Base-by-base conservation (phyloP, 1,140 invertebrate species). In the Luehdorfia chinensis region DNA sequence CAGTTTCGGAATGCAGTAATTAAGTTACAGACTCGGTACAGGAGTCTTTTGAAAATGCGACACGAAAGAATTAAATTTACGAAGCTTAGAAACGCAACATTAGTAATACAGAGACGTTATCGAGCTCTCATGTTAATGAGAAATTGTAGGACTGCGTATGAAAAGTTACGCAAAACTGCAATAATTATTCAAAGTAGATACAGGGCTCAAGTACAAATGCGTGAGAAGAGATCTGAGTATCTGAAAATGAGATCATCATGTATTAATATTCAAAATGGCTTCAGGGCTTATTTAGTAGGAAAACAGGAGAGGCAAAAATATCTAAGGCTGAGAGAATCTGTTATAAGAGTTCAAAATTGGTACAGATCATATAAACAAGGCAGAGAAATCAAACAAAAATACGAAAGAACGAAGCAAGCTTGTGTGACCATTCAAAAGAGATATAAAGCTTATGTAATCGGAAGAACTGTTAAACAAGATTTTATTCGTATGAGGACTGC, bases 311-410 rank as follows among this genome's bases (percentile, higher is more conserved):
- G 67, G 49, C 18, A 61, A 28, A 21, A 48, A 9, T 81, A 78
- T 36, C 30, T 81, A 19, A 48, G 50, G 41, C 43, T 74, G 21
- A 79, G 68, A 62, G 16, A 67, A 30, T 68, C 73, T 1, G 59
- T 61, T n/a, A 37, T 80, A 2, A 59, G 55, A 13, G 70, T 90
- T 28, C 89, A 90, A 59, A 61, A 47, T 15, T 68, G 72, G 53
- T 88, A 75, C 59, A 77, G 84, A 58, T 81, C 66, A 11, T 71
- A 54, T 2, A 61, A 47, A 31, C 33, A 59, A 19, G 74, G 69
- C 47, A 76, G 66, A 57, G 7, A 34, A 51, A 50, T 78, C 14
- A 59, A 50, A 48, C 36, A 48, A 30, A 18, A 43, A 16, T 64
- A 64, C 28, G 23, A 39, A 33, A 27, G 41, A 9, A 50, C 65